Conservation (phyloP, 2,797 vertebrate genomes). For the Gymnopithys bicolor region DNA sequence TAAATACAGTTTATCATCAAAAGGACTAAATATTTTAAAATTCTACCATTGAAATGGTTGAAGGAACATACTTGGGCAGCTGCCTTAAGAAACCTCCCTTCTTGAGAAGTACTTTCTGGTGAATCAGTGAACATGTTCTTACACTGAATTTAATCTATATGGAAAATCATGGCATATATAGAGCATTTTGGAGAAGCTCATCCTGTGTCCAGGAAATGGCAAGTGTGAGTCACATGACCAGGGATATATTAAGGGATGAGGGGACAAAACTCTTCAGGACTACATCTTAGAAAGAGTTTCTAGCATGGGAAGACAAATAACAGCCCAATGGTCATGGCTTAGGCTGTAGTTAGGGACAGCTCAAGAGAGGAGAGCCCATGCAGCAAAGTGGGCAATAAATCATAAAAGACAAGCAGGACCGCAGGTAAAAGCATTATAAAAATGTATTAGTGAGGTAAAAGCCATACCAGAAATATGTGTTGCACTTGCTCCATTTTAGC, state of each 20-base stretch:
- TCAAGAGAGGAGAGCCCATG: background rate
- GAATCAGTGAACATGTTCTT: background rate
- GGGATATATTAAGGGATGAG: background rate
- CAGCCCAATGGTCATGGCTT: background rate
- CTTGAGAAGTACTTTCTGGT: background rate
- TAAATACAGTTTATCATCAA: background rate
- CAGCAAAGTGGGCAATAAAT: background rate
- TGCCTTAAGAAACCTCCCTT: background rate
- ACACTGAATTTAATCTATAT: background rate
- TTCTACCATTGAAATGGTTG: background rate
- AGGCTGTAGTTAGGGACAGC: background rate
- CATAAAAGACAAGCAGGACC: background rate
- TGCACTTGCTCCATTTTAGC: background rate
- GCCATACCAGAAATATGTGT: accelerated
- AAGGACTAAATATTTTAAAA: background rate
- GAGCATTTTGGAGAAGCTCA: background rate
- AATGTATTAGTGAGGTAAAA: background rate
- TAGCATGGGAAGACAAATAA: background rate
- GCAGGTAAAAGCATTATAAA: background rate
- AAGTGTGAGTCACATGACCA: background rate
- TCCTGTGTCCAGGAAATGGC: background rate
- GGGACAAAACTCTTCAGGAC: background rate
- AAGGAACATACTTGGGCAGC: background rate
- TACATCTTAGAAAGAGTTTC: background rate
- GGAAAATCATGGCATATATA: background rate